phyloP scores from a whole-genome alignment of 1,140 invertebrate genomes.

The Drosophila lacteicornis region DNA sequence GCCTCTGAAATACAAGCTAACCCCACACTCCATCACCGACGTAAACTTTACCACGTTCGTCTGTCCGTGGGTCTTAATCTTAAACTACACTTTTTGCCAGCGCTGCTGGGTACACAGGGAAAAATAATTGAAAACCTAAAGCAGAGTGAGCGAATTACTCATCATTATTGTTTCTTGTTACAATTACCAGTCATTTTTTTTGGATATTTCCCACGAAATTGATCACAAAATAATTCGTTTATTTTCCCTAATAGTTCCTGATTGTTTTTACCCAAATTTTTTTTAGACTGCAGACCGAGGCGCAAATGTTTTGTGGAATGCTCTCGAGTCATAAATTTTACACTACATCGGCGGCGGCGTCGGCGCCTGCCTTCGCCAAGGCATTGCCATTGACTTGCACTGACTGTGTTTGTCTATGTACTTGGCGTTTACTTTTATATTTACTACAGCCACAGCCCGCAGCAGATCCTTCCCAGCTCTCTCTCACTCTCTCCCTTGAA shows the following conservation, averaged over 20 bases:
- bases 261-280: background rate
- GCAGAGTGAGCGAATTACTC: background rate
- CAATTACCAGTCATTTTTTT: background rate
- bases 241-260: background rate
- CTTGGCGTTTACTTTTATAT: constrained; percentile 73
- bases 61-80: constrained; percentile 42
- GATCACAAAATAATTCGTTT: background rate
- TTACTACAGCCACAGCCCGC: constrained; percentile 65
- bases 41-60: constrained; percentile 74
- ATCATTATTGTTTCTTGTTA: no score
- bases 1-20: constrained; percentile 22
- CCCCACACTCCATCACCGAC: constrained; percentile 39
- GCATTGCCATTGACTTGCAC: constrained; percentile 74
- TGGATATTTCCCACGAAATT: background rate
- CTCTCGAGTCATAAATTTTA: constrained; percentile 81
- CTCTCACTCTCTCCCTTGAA: constrained; percentile 7
- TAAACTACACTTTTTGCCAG: constrained; percentile 24
- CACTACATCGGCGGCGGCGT: constrained; percentile 57
- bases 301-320: constrained; percentile 82
- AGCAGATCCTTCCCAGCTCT: constrained; percentile 17
- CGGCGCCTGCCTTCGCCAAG: constrained; percentile 17
- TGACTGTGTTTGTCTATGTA: constrained; percentile 75
- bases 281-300: constrained; percentile 34
- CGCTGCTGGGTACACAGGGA: constrained; percentile 23
- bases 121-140: background rate